Percentiles rank a stretch among this genome's conserved stretches.
Conservation (phyloP, 2,797 vertebrate genomes). For the Sebastes flavidus region DNA sequence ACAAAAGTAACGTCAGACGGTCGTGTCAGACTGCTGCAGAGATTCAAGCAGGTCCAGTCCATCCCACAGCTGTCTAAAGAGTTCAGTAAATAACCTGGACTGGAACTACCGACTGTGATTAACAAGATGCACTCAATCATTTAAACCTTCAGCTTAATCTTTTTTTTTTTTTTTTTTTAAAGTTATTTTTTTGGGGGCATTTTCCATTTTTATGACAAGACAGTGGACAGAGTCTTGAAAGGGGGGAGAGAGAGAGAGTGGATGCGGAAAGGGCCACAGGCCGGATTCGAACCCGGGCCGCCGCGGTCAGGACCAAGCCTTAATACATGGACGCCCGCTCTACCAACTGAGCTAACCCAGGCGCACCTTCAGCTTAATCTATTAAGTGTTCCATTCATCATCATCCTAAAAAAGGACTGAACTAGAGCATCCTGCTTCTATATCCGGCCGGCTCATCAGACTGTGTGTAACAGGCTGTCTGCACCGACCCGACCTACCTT, state of each 20-base stretch:
- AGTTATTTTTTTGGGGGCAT: too few relatives aligned
- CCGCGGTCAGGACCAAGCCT: too few relatives aligned
- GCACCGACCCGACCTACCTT: conserved; percentile 69
- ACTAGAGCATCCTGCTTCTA: not conserved
- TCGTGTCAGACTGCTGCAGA: not conserved
- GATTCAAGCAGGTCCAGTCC: not conserved
- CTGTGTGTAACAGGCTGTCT: conserved; percentile 14
- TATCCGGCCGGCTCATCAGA: conserved; percentile 7
- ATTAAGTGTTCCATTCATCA: conserved; percentile 10
- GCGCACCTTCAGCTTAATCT: conserved; percentile 29
- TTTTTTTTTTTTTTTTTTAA: too few relatives aligned
- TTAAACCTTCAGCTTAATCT: conserved; percentile 27
- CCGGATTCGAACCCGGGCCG: too few relatives aligned
- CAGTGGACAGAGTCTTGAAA: too few relatives aligned
- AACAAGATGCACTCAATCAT: conserved; percentile 35
- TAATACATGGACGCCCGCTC: too few relatives aligned
- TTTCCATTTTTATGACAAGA: too few relatives aligned
- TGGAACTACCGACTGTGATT: not conserved
- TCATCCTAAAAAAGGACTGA: not conserved
- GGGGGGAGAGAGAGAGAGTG: too few relatives aligned
- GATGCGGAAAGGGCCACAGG: too few relatives aligned
- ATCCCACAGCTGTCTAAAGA: not conserved
- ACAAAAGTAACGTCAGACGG: too few relatives aligned
- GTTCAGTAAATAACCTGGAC: not conserved
- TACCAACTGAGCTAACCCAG: too few relatives aligned